Conservation (phyloP, 2,888 invertebrate species). For the Dicranocentrus wangi region DNA sequence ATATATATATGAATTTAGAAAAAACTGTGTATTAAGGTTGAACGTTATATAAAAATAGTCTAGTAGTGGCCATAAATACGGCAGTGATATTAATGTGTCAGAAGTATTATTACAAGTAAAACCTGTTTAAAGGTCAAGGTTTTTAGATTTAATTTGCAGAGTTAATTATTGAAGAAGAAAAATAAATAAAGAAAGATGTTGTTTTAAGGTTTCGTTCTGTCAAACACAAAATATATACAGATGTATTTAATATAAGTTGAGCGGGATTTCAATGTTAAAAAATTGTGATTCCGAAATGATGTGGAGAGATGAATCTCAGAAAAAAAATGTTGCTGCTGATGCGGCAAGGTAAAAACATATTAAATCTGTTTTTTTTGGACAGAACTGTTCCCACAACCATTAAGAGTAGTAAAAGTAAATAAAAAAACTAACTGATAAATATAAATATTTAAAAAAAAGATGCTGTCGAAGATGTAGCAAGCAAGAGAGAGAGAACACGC, state of each 20-base stretch:
- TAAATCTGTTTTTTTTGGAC: no score
- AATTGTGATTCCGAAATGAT: no score
- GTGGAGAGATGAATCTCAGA: no score
- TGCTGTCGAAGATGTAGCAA: slow-evolving; percentile 28
- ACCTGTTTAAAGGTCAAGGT: background rate
- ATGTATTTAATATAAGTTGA: no score
- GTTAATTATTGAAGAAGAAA: slow-evolving; percentile 12
- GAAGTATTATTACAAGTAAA: slow-evolving; percentile 53
- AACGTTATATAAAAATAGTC: slow-evolving; percentile 6
- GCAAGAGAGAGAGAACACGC: slow-evolving; percentile 39
- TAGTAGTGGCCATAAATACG: slow-evolving; percentile 55
- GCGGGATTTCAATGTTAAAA: no score
- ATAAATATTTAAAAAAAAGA: background rate
- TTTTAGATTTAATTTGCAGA: no score
- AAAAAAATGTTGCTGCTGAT: no score
- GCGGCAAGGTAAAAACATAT: no score
- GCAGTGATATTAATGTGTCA: slow-evolving; percentile 66
- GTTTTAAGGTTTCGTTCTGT: no score
- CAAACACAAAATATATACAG: no score
- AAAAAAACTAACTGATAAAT: slow-evolving; percentile 13
- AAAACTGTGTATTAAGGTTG: background rate
- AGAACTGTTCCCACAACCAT: background rate
- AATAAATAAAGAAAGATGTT: slow-evolving; percentile 25
- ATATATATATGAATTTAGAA: background rate
- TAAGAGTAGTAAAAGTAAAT: slow-evolving; percentile 3